These are phyloP conservation scores for Proterorhinus semilunaris DNA, from an alignment of 2,113 vertebrate genomes.

Conservation along the genomic window DNA sequence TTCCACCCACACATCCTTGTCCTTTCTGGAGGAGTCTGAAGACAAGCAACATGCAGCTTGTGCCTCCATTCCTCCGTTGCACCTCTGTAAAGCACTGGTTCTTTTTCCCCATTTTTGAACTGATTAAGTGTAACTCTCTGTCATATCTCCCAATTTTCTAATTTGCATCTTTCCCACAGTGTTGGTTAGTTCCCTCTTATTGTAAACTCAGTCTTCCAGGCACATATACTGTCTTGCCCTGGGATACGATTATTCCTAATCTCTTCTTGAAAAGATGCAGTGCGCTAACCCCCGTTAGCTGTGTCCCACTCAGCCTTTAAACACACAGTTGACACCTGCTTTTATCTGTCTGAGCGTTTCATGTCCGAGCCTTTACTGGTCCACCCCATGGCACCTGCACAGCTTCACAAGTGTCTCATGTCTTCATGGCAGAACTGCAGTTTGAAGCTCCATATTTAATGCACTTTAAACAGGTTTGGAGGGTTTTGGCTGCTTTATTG, in stretches of 20 bases:
- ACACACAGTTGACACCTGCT: constrained; percentile 21
- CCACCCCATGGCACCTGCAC: constrained; percentile 15
- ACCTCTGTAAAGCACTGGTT: constrained; percentile 28
- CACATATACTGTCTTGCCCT: constrained; percentile 16
- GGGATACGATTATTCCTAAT: constrained; percentile 47
- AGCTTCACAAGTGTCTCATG: constrained; percentile 34
- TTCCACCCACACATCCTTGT: constrained; percentile 71
- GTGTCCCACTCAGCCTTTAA: constrained; percentile 10
- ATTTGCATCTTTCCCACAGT: constrained; percentile 45
- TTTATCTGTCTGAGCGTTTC: constrained; percentile 37
- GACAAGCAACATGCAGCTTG: constrained; percentile 65
- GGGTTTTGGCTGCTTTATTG: constrained; percentile 13
- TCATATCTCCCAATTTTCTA: constrained; percentile 66
- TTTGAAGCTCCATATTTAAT: constrained; percentile 3
- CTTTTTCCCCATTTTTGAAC: constrained; percentile 36
- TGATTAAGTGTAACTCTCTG: constrained; percentile 60
- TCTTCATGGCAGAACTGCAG: constrained; percentile 17
- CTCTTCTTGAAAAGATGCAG: constrained; percentile 23
- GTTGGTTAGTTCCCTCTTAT: constrained; percentile 27
- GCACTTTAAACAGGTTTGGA: constrained; percentile 5
- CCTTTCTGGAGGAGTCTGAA: constrained; percentile 71
- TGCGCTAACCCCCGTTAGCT: constrained; percentile 9
- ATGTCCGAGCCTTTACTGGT: constrained; percentile 29
- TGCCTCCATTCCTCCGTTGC: constrained; percentile 29
- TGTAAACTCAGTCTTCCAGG: constrained; percentile 23